Base-by-base conservation (phyloP, 1,140 invertebrate species). In the Trachymyrmex cornetzi region DNA sequence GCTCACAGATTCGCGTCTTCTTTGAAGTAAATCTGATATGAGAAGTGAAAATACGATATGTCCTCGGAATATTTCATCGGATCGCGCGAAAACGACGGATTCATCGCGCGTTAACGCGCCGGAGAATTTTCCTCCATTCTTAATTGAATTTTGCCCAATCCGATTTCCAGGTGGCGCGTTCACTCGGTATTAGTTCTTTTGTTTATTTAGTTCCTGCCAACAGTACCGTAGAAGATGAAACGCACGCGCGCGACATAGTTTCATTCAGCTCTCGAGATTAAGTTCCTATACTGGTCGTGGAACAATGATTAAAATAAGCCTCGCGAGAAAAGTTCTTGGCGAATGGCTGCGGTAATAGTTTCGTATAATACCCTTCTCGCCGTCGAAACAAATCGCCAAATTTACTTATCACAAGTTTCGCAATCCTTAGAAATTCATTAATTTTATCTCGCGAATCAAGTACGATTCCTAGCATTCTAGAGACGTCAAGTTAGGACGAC, bases 71-170 rank as follows among this genome's bases (percentile, higher is more conserved):
- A 85, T 85, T 85, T 48, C 72, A 80, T 85, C 48, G 74, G 50
- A 85, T 85, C 59, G 74, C 74, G 7, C 12, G 72, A 6, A 50
- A 77, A 77, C 71, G 77, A 27, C 66, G 63, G 64, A 82, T 88
- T 82, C 74, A 61, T 72, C 72, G 67, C 86, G 89, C 89, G 80
- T 81, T 88, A 75, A 66, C 89, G 71, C 75, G 44, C 64, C 48
- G 67, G 88, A 80, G 92, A 91, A 92, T 91, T 93, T 94, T 94
- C 91, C 93, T 92, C 89, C 89, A 87, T 89, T 93, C 91, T 92
- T 94, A 93, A 94, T 94, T 93, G 93, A 94, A 94, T 94, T 94
- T 93, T 88, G 87, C 86, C 88, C 93, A 94, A 94, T 94, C 93
- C 91, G 93, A 93, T 94, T 94, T 92, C 84, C 90, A 88, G 87